Percentiles rank a stretch among this genome's conserved stretches.
Conservation (phyloP, 1,140 invertebrate genomes). For the Xylocopa sonorina region DNA sequence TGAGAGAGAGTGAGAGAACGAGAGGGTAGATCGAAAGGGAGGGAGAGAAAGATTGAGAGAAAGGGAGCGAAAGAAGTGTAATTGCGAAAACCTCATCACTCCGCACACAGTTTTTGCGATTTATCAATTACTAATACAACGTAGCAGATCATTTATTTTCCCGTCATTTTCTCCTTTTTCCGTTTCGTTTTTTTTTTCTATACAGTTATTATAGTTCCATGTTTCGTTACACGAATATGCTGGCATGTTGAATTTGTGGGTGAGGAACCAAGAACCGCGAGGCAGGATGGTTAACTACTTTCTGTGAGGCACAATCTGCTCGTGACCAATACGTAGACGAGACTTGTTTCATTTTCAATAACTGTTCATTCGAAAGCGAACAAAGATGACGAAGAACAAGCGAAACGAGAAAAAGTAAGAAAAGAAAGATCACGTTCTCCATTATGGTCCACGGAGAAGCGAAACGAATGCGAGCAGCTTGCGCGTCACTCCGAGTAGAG, state of each 20-base stretch:
- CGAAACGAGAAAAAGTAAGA: not conserved
- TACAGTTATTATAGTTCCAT: conserved; percentile 54
- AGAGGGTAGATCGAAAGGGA: not conserved
- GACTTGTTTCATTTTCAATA: conserved; percentile 9
- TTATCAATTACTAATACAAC: not conserved
- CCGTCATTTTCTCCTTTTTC: conserved; percentile 10
- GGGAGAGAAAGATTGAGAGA: not conserved
- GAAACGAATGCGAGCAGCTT: conserved; percentile 51
- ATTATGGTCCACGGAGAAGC: not conserved
- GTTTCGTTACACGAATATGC: conserved; percentile 70
- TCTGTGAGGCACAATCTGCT: conserved; percentile 59
- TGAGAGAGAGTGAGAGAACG: not conserved
- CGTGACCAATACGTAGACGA: conserved; percentile 15
- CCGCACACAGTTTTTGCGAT: conserved; percentile 12
- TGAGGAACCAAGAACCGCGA: conserved; percentile 59
- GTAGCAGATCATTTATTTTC: conserved; percentile 16
- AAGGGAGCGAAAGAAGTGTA: conserved; percentile 6
- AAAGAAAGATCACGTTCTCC: not conserved
- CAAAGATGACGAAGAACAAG: not conserved
- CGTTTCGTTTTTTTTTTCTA: conserved; percentile 60
- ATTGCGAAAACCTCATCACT: conserved; percentile 39
- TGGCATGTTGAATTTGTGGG: conserved; percentile 68
- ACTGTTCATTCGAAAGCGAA: too few species aligned
- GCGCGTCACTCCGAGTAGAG: conserved; percentile 66
- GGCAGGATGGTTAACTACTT: conserved; percentile 63